These are phyloP conservation scores for Fabriciana adippe DNA, from an alignment of 2,888 invertebrate species.

Conservation along the genomic window DNA sequence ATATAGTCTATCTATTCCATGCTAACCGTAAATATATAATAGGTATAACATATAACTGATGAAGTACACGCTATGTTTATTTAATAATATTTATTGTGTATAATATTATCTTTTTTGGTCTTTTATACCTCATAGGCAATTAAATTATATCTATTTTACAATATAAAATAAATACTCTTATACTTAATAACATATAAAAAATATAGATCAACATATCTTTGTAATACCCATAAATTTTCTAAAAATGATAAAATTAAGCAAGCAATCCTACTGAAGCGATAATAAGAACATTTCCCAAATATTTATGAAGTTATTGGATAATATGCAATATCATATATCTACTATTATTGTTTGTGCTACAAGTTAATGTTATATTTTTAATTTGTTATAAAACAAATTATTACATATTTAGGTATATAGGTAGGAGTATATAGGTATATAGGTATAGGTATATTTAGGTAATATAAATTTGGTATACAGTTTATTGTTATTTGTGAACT, in stretches of 20 bases:
- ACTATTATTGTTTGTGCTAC: too few species aligned
- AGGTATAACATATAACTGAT: too few species aligned
- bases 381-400: background rate
- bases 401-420: too few species aligned
- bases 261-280: background rate
- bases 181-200: background rate
- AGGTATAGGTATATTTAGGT: too few species aligned
- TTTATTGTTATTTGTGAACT: too few species aligned
- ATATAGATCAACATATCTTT: background rate
- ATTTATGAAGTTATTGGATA: background rate
- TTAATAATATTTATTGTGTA: background rate
- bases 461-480: too few species aligned
- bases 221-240: too few species aligned
- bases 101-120: constrained; percentile 1
- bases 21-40: too few species aligned
- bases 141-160: background rate
- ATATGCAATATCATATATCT: background rate
- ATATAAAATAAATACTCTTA: background rate
- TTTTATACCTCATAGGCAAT: constrained; percentile 1
- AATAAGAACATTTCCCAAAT: background rate
- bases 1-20: too few species aligned
- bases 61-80: background rate
- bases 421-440: too few species aligned
- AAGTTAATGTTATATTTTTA: too few species aligned
- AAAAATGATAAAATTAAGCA: background rate